Evolutionary conservation across 92 coral and sea anemone genomes (phyloP), one percentile per base, ranked within the genome.

Genomic region (Virgularia gustaviana): DNA sequence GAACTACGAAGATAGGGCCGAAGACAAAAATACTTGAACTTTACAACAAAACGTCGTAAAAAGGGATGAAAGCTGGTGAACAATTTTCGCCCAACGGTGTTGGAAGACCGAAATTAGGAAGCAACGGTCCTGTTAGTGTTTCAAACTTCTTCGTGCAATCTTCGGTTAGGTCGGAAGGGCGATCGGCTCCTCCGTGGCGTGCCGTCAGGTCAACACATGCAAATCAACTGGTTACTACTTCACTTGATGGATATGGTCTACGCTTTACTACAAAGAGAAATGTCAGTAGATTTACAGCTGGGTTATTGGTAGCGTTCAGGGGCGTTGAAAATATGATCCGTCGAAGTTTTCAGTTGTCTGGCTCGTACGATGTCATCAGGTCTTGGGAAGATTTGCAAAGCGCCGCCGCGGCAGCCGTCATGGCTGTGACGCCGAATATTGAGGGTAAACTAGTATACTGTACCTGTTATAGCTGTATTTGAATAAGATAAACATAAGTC

Each of bases 331-430:
- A 49, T 15, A 94, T 94, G 99, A 94, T 94, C 63, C 94, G 99
- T 36, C 78, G 99, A 29, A 94, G 99, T 52, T 94, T 94, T 72
- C 99, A 94, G 76, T 94, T 94, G 25, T 94, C 99, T 30, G 99
- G 99, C 9, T 94, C 99, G 1, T 94, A 94, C 79, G 99, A 94
- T 85, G 90, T 94, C 34, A 94, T 94, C 66, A 89, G 42, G 36
- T 47, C 41, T 18, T 68, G 75, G 75, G 75, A 68, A 49, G 75
- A 68, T 31, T 47, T 68, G 12, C 71, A 64, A 25, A 36, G 36
- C 1, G 57, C 54, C 27, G 22, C 54, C 39, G n/a, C n/a, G n/a
- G n/a, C n/a, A n/a, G 59, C 54, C 60, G 75, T 32, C 24, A 24
- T 39, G 47, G 33, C 36, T 58, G n/a, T n/a, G n/a, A 68, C 60